phyloP scores from a whole-genome alignment of 2,797 vertebrate species.

The Peromyscus attwateri region DNA sequence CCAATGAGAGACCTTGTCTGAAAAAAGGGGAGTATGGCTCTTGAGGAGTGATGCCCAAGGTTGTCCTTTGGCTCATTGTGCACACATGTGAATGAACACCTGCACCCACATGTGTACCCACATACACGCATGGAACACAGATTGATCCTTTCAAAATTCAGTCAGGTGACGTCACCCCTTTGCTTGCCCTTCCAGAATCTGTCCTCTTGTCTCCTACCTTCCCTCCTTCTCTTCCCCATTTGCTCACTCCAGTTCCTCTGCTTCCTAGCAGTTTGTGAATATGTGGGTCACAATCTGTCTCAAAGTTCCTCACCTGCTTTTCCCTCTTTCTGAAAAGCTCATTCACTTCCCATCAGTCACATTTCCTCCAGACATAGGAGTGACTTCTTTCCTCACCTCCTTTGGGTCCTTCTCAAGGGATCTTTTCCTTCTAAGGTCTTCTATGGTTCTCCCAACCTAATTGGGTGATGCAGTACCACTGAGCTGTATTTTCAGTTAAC shows the following conservation, averaged over 20 bases:
- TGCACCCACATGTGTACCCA: not conserved
- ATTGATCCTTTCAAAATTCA: not conserved
- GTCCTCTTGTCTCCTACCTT: not conserved
- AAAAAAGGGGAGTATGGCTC: not conserved
- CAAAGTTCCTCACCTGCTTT: not conserved
- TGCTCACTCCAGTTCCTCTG: not conserved
- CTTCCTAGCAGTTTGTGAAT: not conserved
- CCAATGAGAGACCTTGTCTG: not conserved
- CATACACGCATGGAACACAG: not conserved
- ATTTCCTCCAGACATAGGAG: not conserved
- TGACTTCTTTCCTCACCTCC: not conserved
- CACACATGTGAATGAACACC: not conserved
- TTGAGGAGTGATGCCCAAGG: not conserved
- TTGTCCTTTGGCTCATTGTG: no score
- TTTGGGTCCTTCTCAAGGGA: not conserved
- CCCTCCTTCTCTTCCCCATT: fast-evolving
- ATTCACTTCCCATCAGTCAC: not conserved
- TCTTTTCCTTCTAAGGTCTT: not conserved
- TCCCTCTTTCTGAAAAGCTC: not conserved
- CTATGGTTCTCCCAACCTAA: not conserved
- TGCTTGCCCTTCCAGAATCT: not conserved
- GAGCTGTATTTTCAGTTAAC: not conserved
- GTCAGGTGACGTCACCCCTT: not conserved
- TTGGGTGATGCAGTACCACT: not conserved
- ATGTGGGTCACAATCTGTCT: not conserved